Base-by-base conservation (phyloP, 2,888 invertebrate genomes). In the Sinelater perroti region DNA sequence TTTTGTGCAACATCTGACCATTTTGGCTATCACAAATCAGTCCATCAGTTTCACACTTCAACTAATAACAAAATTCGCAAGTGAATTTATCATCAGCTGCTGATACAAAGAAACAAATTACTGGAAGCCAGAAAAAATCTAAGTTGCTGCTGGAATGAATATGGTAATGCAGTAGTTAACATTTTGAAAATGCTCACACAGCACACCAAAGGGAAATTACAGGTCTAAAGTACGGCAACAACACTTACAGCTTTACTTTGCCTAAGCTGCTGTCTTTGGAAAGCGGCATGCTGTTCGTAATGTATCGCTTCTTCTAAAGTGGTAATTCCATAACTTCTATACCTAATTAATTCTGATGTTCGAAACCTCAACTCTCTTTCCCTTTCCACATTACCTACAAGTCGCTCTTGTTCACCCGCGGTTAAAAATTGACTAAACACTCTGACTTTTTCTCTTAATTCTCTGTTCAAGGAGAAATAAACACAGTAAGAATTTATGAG, bases 351-450 rank as follows among this genome's bases (percentile, higher is more conserved):
- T 79, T 96, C 96, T 1, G 89, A 87, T 16, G 95, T 83, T 3
- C 95, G 85, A 68, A 89, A 84, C 64, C 93, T 87, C 57, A 96
- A 80, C 73, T 95, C 94, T 65, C 90, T 86, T 79, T 96, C 95
- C 53, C 91, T 84, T 79, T 91, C 90, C 50, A 94, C 77, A 60
- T 89, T 92, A 3, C 86, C 85, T 44, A 91, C 81, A 18, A 94
- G 86, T 60, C 89, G 86, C 58, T 91, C 89, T 69, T 95, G 91
- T 76, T 96, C 95, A 52, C 88, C 85, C 18, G 90, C 87, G 1
- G 93, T 90, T 74, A 91, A 90, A 80, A 95, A 95, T 75, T 95
- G 95, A 1, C 93, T 88, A 72, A 93, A 91, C 62, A 91, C 88
- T 24, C 91, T 85, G 78, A 95, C 85, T 28, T 90, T 88, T 64